A percentile compares a stretch with the other conserved stretches of the same genome.
Evolutionary conservation across 1,140 invertebrate species (phyloP).

Genomic region (Eueides isabella): DNA sequence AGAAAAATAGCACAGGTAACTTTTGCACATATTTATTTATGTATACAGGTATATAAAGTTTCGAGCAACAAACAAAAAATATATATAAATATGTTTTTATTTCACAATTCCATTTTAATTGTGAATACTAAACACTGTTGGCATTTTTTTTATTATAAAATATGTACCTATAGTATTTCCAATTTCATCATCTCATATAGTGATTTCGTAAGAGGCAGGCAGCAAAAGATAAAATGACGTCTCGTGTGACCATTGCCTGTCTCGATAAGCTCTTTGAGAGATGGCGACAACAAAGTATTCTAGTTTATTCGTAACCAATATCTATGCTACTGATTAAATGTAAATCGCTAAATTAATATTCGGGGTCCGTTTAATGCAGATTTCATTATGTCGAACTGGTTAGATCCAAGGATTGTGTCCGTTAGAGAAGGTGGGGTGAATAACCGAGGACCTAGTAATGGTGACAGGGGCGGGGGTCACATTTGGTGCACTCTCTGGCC

Average conservation of each 20-base stretch:
- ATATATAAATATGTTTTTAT: background rate
- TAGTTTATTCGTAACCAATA: slow-evolving; percentile 33
- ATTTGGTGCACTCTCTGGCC: slow-evolving; percentile 45
- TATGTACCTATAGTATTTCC: background rate
- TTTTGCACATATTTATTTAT: slow-evolving; percentile 47
- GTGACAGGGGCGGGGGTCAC: slow-evolving; percentile 50
- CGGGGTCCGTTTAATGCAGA: slow-evolving; percentile 39
- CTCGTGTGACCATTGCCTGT: slow-evolving; percentile 25
- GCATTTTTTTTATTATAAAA: background rate
- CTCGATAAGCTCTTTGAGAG: slow-evolving; percentile 37
- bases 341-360: slow-evolving; percentile 32
- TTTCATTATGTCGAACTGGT: slow-evolving; percentile 32
- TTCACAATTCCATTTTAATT: slow-evolving; percentile 8
- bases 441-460: slow-evolving; percentile 55
- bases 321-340: slow-evolving; percentile 26
- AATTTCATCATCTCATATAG: background rate
- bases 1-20: background rate
- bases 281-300: slow-evolving; percentile 25
- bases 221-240: slow-evolving; percentile 37
- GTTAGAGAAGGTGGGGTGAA: slow-evolving; percentile 50
- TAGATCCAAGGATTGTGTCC: slow-evolving; percentile 59
- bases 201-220: slow-evolving; percentile 21
- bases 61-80: slow-evolving; percentile 14
- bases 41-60: slow-evolving; percentile 28
- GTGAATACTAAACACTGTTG: slow-evolving; percentile 18